Evolutionary conservation across 2,888 invertebrate genomes (phyloP).

Genomic region (Catocala sponsa): DNA sequence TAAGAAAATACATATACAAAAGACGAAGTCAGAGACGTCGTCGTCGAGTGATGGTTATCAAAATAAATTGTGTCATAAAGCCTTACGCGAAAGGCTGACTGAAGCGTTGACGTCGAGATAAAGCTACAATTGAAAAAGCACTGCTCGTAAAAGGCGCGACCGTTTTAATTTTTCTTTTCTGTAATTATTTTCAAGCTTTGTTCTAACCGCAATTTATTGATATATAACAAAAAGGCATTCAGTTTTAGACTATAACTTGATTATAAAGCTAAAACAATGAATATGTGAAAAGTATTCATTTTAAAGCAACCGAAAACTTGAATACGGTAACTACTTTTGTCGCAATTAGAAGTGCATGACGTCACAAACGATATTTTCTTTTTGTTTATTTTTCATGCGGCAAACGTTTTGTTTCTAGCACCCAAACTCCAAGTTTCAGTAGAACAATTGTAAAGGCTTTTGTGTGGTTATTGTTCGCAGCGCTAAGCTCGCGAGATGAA

Average conservation of each 20-base stretch:
- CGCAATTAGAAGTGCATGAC: too few relatives aligned
- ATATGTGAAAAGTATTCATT: too few relatives aligned
- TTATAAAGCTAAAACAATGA: too few relatives aligned
- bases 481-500: conserved; percentile 41
- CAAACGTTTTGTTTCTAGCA: conserved; percentile 25
- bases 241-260: too few relatives aligned
- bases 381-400: conserved; percentile 17
- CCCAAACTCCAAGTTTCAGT: conserved; percentile 36
- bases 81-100: conserved; percentile 28
- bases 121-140: conserved; percentile 41
- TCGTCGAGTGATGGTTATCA: conserved; percentile 40
- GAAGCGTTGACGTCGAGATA: conserved; percentile 37
- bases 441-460: conserved; percentile 44
- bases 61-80: conserved; percentile 46
- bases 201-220: conserved; percentile 9
- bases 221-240: too few relatives aligned
- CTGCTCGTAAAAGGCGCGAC: conserved; percentile 23
- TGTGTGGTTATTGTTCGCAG: conserved; percentile 42
- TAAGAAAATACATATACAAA: conserved; percentile 18
- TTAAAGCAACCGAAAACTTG: too few relatives aligned
- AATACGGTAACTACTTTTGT: too few relatives aligned
- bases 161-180: conserved; percentile 23
- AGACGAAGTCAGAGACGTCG: conserved; percentile 15
- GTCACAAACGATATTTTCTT: too few relatives aligned
- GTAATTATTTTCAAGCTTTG: conserved; percentile 20